These are phyloP conservation scores for Notospermus geniculatus DNA, from an alignment of 1,140 invertebrate species.

Conservation along the genomic window DNA sequence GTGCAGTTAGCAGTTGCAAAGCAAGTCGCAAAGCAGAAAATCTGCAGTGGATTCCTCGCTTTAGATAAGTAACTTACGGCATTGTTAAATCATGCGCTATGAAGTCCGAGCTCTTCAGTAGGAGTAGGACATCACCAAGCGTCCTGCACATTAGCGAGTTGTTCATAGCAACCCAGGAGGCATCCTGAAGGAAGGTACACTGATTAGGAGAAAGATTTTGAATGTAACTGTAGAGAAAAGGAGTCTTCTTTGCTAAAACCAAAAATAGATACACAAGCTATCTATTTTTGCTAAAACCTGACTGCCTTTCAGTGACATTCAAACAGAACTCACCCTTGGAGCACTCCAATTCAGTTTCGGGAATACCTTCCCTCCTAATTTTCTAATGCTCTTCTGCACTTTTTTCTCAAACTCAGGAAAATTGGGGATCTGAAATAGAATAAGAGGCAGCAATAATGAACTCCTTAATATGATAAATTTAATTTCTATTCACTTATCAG, in stretches of 20 bases:
- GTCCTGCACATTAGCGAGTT: conserved; percentile 64
- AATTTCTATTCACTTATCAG: neutral
- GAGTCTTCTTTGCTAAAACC: too few species aligned
- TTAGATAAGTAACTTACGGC: conserved; percentile 41
- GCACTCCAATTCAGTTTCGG: conserved; percentile 70
- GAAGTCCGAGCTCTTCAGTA: conserved; percentile 68
- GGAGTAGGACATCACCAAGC: conserved; percentile 65
- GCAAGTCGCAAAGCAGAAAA: too few species aligned
- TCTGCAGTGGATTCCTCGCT: too few species aligned
- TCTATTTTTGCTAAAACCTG: too few species aligned
- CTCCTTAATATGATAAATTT: too few species aligned
- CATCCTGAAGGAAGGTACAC: conserved; percentile 58
- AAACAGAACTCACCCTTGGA: conserved; percentile 50
- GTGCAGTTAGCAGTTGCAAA: too few species aligned
- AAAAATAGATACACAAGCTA: too few species aligned
- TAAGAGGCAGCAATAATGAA: neutral
- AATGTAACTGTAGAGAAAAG: too few species aligned
- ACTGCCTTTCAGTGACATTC: too few species aligned
- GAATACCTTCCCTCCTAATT: conserved; percentile 58
- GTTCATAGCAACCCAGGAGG: conserved; percentile 65
- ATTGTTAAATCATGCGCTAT: conserved; percentile 62
- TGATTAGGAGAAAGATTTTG: neutral
- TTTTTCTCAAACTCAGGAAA: conserved; percentile 43
- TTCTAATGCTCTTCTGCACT: conserved; percentile 37
- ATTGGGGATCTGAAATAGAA: conserved; percentile 34